Base-by-base conservation (phyloP, 2,888 invertebrate genomes). In the Rapana venosa region DNA sequence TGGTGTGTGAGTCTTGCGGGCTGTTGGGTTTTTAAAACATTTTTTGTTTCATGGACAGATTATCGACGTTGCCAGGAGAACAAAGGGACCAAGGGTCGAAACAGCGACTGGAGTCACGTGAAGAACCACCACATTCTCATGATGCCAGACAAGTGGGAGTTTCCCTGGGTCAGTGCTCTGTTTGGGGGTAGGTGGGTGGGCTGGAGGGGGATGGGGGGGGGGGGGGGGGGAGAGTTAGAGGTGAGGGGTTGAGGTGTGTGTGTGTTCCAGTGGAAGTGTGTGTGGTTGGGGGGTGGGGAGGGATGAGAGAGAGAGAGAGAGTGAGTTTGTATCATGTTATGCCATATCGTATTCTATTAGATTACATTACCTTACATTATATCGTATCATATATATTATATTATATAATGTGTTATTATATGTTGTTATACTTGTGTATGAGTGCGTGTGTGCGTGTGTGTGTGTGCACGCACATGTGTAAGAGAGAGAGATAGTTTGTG, bases 61-160 rank as follows among this genome's bases (percentile, higher is more conserved):
- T 89, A 74, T 85, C 66, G 74, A 6, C 61, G 66, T 35, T 74
- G 84, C 74, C 17, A 17, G 1, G 36, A 74, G 15, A 89, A 79
- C 87, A 90, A 36, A 22, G 61, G 36, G 0, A 87, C 35, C 32
- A 90, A 90, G 32, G 74, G 70, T 0, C 89, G 89, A 22, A 93
- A 95, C 88, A 87, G 89, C 36, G 92, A 93, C 30, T 96, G 96
- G 96, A 36, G 87, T 32, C 95, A 95, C 91, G 90, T 96, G 58
- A 91, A 91, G 79, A 95, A 95, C 90, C 90, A 93, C 79, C 95
- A 96, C 90, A 93, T 96, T 87, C 93, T 96, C 56, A 94, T 95
- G 30, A 94, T 96, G 94, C 96, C 96, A 2, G 96, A 96, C 92
- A 96, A 96, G 90, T 96, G 96, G 96, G 96, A 96, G 91, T 96